phyloP scores from a whole-genome alignment of 2,113 vertebrate genomes.

The Conger conger region DNA sequence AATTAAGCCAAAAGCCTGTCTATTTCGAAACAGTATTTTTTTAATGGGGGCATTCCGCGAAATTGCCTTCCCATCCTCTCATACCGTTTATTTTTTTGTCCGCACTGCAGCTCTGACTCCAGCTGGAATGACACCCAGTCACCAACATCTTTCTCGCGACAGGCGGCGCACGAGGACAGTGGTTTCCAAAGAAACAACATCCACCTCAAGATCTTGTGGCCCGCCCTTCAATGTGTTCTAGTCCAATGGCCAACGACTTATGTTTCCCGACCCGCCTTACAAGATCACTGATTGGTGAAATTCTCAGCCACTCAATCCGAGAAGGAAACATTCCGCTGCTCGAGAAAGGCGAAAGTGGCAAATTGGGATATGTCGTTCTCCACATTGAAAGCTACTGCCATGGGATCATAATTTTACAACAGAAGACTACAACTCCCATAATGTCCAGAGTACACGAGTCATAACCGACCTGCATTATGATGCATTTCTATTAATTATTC shows the following conservation, averaged over 20 bases:
- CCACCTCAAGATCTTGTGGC: constrained; percentile 16
- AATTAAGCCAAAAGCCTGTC: background rate
- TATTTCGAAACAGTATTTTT: background rate
- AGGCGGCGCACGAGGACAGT: constrained; percentile 40
- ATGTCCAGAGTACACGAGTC: constrained; percentile 7
- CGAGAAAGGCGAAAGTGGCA: constrained; percentile 27
- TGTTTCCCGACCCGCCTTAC: constrained; percentile 13
- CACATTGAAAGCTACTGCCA: background rate
- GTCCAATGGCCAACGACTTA: constrained; percentile 30
- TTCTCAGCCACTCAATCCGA: constrained; percentile 26
- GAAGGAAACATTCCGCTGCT: background rate
- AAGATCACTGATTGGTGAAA: constrained; percentile 34
- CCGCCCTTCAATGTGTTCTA: constrained; percentile 26
- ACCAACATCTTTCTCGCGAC: constrained; percentile 32
- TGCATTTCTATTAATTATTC: constrained; percentile 44
- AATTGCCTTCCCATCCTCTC: constrained; percentile 2
- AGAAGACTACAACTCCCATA: constrained; percentile 47
- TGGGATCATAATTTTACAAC: background rate
- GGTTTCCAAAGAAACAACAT: constrained; percentile 29
- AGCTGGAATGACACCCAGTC: constrained; percentile 32
- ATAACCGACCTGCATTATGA: constrained; percentile 40
- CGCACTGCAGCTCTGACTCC: constrained; percentile 70
- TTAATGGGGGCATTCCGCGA: background rate
- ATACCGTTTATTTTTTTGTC: constrained; percentile 56
- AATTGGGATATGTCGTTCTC: constrained; percentile 45